Evolutionary conservation across 1,140 invertebrate species (phyloP).

Genomic region (Cherax quadricarinatus): DNA sequence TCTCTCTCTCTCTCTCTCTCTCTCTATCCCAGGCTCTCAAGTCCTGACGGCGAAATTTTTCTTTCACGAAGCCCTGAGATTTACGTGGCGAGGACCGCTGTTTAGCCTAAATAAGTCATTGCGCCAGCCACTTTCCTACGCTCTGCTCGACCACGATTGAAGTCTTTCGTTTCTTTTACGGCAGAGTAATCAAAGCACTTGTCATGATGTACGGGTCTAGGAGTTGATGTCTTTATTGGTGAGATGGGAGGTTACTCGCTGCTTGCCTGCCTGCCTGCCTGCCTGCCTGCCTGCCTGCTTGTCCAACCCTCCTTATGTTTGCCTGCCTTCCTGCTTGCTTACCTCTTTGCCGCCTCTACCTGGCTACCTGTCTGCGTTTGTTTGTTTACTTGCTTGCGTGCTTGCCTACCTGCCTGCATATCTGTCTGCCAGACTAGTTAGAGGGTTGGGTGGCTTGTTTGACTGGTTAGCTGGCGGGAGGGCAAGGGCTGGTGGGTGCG

Average conservation of each 20-base stretch:
- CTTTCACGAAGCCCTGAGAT: slow-evolving; percentile 6
- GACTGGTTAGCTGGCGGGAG: background rate
- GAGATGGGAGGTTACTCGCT: background rate
- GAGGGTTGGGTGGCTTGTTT: background rate
- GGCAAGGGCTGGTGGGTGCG: background rate
- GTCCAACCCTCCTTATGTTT: background rate
- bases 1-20: too few relatives aligned
- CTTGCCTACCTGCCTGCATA: background rate
- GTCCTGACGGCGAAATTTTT: background rate
- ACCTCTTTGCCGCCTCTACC: background rate
- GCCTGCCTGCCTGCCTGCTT: background rate
- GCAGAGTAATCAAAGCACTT: slow-evolving; percentile 54
- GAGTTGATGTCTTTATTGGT: slow-evolving; percentile 53
- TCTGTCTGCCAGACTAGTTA: background rate
- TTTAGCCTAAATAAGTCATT: slow-evolving; percentile 62
- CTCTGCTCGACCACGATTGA: slow-evolving; percentile 22
- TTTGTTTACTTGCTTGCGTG: background rate
- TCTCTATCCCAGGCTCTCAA: background rate
- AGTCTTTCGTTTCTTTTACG: slow-evolving; percentile 37
- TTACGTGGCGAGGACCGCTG: slow-evolving; percentile 24
- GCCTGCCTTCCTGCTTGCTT: background rate
- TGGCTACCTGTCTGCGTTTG: background rate
- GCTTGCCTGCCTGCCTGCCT: background rate
- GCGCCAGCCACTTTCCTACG: slow-evolving; percentile 11
- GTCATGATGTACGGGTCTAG: slow-evolving; percentile 42